phyloP scores from a whole-genome alignment of 2,888 invertebrate species.

The Anoplius nigerrimus region DNA sequence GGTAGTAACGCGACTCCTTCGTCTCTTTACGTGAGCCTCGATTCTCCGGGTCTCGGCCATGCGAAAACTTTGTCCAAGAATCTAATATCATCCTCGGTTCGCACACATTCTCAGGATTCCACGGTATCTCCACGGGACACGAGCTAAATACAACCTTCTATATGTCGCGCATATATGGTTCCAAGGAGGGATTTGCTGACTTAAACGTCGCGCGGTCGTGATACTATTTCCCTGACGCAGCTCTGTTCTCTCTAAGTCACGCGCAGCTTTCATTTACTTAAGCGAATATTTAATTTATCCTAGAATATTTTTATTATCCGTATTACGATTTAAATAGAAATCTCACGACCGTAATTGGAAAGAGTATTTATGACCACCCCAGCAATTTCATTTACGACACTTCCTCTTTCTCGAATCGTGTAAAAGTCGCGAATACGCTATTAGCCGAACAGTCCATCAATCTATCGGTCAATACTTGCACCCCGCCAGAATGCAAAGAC shows the following conservation, averaged over 20 bases:
- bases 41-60: constrained; percentile 65
- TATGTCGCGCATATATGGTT: constrained; percentile 15
- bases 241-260: not conserved
- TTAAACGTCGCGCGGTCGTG: constrained; percentile 25
- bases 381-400: too few species aligned
- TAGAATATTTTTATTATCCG: too few species aligned
- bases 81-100: constrained; percentile 73
- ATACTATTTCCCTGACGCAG: constrained; percentile 26
- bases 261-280: too few species aligned
- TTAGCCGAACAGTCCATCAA: too few species aligned
- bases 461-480: too few species aligned
- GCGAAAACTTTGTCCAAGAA: constrained; percentile 74
- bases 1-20: constrained; percentile 52
- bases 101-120: constrained; percentile 71
- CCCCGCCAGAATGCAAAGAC: too few species aligned
- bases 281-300: too few species aligned
- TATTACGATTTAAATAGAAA: too few species aligned
- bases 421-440: too few species aligned
- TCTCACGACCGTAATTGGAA: too few species aligned
- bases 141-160: constrained; percentile 18
- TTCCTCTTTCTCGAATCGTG: too few species aligned
- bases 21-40: constrained; percentile 41
- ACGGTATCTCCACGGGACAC: constrained; percentile 36
- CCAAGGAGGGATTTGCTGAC: constrained; percentile 30
- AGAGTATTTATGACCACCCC: too few species aligned